phyloP scores from a whole-genome alignment of 2,113 vertebrate genomes.

The Microtus ochrogaster region DNA sequence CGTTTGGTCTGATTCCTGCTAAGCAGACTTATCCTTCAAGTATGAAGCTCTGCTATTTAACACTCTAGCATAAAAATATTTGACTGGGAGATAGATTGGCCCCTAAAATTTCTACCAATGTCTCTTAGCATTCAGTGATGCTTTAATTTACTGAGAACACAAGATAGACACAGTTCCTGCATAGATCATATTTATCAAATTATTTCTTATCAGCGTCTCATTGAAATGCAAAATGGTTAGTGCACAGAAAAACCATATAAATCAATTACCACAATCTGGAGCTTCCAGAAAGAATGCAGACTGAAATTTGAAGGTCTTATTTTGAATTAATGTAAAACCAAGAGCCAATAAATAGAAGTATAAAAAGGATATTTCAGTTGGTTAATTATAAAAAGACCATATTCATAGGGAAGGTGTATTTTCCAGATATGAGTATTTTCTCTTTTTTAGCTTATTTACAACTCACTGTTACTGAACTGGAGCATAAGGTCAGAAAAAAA shows the following conservation, averaged over 20 bases:
- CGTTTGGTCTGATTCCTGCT: slow-evolving; percentile 13
- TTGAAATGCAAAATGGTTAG: slow-evolving; percentile 76
- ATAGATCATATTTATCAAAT: slow-evolving; percentile 76
- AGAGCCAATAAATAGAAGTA: slow-evolving; percentile 34
- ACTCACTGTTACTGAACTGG: neutral
- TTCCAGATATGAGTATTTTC: neutral
- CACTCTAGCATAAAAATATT: slow-evolving; percentile 50
- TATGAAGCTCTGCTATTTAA: slow-evolving; percentile 51
- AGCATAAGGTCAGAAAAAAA: neutral
- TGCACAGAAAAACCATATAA: slow-evolving; percentile 65
- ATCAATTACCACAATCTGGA: slow-evolving; percentile 73
- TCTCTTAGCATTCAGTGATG: slow-evolving; percentile 17
- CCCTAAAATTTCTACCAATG: neutral
- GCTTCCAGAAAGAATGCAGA: slow-evolving; percentile 64
- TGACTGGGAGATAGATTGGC: slow-evolving; percentile 29
- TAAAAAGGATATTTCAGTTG: slow-evolving; percentile 40
- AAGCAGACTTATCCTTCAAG: slow-evolving; percentile 16
- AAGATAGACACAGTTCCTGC: slow-evolving; percentile 59
- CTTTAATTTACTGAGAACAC: slow-evolving; percentile 55
- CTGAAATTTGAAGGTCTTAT: slow-evolving; percentile 71
- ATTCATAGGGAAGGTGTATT: neutral
- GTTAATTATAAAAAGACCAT: slow-evolving; percentile 10
- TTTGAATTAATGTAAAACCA: slow-evolving; percentile 64
- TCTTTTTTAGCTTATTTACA: slow-evolving; percentile 41
- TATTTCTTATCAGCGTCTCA: slow-evolving; percentile 73